A percentile compares a stretch with the other conserved stretches of the same genome.
Conservation (phyloP, 2,113 vertebrate genomes). For the Lipophrys pholis region DNA sequence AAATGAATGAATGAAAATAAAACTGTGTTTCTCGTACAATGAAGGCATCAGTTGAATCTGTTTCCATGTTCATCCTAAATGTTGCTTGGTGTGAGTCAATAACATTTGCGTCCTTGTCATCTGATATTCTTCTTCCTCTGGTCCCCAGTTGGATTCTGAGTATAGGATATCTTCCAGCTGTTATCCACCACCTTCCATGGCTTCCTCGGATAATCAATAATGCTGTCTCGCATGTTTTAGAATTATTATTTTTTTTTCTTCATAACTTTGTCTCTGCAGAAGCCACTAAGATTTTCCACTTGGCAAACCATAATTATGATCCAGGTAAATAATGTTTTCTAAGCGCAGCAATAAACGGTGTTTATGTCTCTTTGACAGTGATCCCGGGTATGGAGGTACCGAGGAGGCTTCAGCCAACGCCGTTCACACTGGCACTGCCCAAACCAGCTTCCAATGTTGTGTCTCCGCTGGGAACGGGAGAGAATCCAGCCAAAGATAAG, state of each 20-base stretch:
- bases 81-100: not conserved
- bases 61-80: not conserved
- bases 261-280: too few relatives aligned
- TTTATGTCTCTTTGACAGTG: constrained; percentile 60
- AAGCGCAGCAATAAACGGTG: too few relatives aligned
- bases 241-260: too few relatives aligned
- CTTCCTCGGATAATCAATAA: not conserved
- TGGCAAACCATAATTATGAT: too few relatives aligned
- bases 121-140: not conserved
- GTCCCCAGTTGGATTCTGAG: not conserved
- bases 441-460: constrained; percentile 18
- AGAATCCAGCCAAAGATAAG: not conserved
- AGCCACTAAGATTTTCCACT: not conserved
- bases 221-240: not conserved
- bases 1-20: not conserved
- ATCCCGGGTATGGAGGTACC: constrained; percentile 79
- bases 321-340: too few relatives aligned
- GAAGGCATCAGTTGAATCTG: too few relatives aligned
- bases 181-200: not conserved
- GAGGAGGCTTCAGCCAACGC: constrained; percentile 44
- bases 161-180: not conserved
- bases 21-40: too few relatives aligned
- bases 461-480: constrained; percentile 22
- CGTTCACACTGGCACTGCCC: constrained; percentile 47
- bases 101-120: not conserved